Conservation (phyloP, 2,113 vertebrate genomes). For the Smithornis capensis region DNA sequence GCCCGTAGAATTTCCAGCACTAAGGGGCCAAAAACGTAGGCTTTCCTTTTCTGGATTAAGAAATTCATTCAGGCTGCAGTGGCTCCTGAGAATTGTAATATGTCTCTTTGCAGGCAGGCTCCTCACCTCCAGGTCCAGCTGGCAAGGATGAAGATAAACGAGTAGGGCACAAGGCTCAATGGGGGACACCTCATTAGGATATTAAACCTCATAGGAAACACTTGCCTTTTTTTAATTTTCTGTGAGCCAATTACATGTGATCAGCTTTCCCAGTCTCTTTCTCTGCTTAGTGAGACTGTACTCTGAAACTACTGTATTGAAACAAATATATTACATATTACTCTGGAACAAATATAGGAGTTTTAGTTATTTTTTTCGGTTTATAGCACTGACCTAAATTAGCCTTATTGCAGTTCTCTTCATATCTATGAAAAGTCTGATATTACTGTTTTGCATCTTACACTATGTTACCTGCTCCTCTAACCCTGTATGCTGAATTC, state of each 20-base stretch:
- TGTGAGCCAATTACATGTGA: neutral
- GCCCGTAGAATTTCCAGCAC: neutral
- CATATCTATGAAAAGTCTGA: neutral
- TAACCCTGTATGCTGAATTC: neutral
- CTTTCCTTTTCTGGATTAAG: neutral
- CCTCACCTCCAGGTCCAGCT: neutral
- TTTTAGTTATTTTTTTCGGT: neutral
- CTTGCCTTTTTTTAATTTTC: slow-evolving; percentile 31
- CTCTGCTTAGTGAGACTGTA: neutral
- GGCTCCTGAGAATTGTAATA: neutral
- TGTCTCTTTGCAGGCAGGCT: neutral
- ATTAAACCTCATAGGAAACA: slow-evolving; percentile 4
- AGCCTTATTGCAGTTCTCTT: neutral
- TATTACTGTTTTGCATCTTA: neutral
- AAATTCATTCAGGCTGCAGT: slow-evolving; percentile 7
- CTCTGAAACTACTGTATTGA: neutral
- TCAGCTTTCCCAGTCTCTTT: neutral
- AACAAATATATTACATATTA: neutral
- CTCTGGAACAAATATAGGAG: neutral
- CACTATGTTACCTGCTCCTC: neutral
- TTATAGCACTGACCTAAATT: neutral
- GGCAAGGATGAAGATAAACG: neutral
- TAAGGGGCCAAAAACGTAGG: neutral
- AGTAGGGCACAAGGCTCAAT: slow-evolving; percentile 6
- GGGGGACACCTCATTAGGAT: neutral